These are phyloP conservation scores for Pachyseris speciosa DNA, from an alignment of 64 coral and sea anemone species.

Conservation along the genomic window DNA sequence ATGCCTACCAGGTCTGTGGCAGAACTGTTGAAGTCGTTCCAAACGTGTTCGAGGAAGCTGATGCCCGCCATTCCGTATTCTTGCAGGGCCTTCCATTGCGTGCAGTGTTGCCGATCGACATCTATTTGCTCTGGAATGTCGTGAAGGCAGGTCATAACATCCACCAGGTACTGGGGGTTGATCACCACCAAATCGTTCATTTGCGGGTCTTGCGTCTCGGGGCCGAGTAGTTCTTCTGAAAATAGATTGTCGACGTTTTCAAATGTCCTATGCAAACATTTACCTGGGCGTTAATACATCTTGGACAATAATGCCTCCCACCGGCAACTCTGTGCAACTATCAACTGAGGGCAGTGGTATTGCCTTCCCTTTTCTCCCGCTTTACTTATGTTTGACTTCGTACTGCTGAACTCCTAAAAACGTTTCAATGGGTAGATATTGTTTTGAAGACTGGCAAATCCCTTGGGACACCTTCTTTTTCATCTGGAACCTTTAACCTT, in stretches of 20 bases:
- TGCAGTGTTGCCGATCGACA: conserved; percentile 32
- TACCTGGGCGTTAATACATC: no score
- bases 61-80: conserved; percentile 13
- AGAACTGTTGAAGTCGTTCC: not conserved
- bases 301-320: no score
- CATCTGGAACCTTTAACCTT: no score
- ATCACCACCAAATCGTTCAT: conserved; percentile 62
- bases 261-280: not conserved
- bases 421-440: no score
- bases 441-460: no score
- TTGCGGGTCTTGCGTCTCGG: conserved; percentile 3
- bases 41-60: conserved; percentile 37
- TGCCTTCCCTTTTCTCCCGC: no score
- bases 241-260: not conserved
- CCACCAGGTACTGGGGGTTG: conserved; percentile 73
- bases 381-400: no score
- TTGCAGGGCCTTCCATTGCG: conserved; percentile 45
- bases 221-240: conserved; percentile 52
- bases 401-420: no score
- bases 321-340: no score
- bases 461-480: no score
- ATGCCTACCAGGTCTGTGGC: conserved; percentile 3
- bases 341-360: no score
- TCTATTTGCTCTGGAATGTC: conserved; percentile 53
- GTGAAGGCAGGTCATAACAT: conserved; percentile 78